A percentile compares a stretch with the other conserved stretches of the same genome.
phyloP scores from a whole-genome alignment of 1,140 invertebrate species.

The Conus ventricosus region DNA sequence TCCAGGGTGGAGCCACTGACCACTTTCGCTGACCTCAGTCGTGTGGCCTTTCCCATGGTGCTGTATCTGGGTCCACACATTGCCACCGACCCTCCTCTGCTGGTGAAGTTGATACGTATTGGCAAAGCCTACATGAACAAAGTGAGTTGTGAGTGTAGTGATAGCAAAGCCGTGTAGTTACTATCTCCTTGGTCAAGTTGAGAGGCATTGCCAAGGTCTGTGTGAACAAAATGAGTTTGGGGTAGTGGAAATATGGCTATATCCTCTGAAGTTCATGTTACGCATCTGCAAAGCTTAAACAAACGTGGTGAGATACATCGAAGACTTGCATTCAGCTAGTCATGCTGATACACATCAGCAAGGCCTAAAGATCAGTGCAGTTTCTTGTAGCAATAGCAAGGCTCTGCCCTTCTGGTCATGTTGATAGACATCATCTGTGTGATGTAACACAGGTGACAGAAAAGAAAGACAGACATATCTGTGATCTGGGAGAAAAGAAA shows the following conservation, averaged over 20 bases:
- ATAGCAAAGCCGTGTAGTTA: constrained; percentile 81
- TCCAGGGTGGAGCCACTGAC: constrained; percentile 75
- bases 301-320: too few relatives aligned
- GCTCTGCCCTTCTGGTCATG: too few relatives aligned
- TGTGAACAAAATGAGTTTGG: constrained; percentile 65
- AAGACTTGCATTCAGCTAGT: too few relatives aligned
- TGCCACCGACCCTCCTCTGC: constrained; percentile 89
- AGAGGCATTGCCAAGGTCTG: constrained; percentile 84
- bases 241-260: neutral
- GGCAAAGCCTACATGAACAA: constrained; percentile 80
- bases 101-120: constrained; percentile 79
- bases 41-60: constrained; percentile 91
- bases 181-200: constrained; percentile 82
- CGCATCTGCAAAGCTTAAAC: too few relatives aligned
- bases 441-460: too few relatives aligned
- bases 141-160: constrained; percentile 50
- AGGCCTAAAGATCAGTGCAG: too few relatives aligned
- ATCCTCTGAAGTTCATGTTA: too few relatives aligned
- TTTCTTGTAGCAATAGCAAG: too few relatives aligned
- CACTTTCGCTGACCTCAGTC: constrained; percentile 84
- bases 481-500: too few relatives aligned
- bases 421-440: too few relatives aligned
- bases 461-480: too few relatives aligned
- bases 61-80: constrained; percentile 90
- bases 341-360: too few relatives aligned